Conservation (phyloP, 2,888 invertebrate genomes). For the Synergus itoensis region DNA sequence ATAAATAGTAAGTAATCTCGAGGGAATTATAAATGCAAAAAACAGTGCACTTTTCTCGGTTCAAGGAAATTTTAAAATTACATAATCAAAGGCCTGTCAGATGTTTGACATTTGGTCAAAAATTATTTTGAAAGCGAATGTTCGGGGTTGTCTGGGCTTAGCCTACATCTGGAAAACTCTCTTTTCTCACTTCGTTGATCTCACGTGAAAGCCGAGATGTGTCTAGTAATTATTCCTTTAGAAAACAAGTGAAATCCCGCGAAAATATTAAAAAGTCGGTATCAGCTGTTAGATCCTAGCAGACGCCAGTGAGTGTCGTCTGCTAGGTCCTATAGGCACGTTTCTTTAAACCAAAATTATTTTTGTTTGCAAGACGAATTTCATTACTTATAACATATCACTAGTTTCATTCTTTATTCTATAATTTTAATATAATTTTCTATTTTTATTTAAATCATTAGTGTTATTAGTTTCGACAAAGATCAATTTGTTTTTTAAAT, state of each 20-base stretch:
- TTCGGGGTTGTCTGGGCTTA: neutral
- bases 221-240: slow-evolving; percentile 24
- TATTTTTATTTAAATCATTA: neutral
- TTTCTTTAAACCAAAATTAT: neutral
- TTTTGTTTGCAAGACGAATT: neutral
- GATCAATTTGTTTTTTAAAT: neutral
- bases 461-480: neutral
- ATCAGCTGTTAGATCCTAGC: slow-evolving; percentile 36
- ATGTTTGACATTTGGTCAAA: slow-evolving; percentile 25
- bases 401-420: neutral
- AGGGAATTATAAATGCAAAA: slow-evolving; percentile 7
- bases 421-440: neutral
- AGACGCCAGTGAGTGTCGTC: slow-evolving; percentile 34
- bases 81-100: slow-evolving; percentile 25
- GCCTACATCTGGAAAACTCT: neutral
- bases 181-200: slow-evolving; percentile 21
- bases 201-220: neutral
- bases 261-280: slow-evolving; percentile 1
- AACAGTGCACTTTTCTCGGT: neutral
- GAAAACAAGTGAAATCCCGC: slow-evolving; percentile 30
- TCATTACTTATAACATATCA: neutral
- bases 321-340: neutral
- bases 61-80: slow-evolving; percentile 15
- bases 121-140: neutral
- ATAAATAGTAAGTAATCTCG: slow-evolving; percentile 16